Evolutionary conservation across 2,113 vertebrate species (phyloP), one percentile per base, ranked within the genome.

Genomic region (Pelecanus crispus): DNA sequence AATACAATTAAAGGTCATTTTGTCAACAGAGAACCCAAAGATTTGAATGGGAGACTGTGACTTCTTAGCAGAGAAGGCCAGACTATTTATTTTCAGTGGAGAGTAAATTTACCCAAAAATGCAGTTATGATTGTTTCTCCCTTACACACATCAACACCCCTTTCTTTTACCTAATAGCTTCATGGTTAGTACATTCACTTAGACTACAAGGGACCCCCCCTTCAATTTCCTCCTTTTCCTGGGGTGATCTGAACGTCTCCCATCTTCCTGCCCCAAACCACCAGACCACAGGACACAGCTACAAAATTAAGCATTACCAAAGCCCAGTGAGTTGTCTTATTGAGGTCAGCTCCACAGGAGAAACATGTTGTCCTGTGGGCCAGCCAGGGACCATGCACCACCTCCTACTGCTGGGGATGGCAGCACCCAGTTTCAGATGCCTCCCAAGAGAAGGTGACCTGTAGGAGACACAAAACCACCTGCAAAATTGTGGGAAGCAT

Each of bases 1-100:
- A 58, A 55, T 85, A 91, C 86, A 92, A 92, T 89, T 91, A 87
- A 94, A 97, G 91, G 97, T 95, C 97, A 91, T 81, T 82, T 80
- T 81, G 62, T 68, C 66, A 80, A 52, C 42, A 92, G 87, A 94
- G 70, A 90, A 67, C 53, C 58, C 86, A 47, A 70, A 91, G 74
- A 72, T 77, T 47, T 95, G 73, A 92, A 94, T 83, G 74, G 86
- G 62, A 94, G 70, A 73, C 73, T 71, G 55, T 58, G 62, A 89
- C 49, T 92, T 75, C 79, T 45, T 62, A 58, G 45, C 67, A 86
- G 71, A 90, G 61, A 70, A 77, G 70, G 50, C 32, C 42, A 66
- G 55, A 34, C 6, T 74, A 15, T 78, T 91, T 86, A 4, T 82
- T 73, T 93, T 82, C 74, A 62, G 49, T 25, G 66, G 70, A 71